A percentile compares a stretch with the other conserved stretches of the same genome.
These are phyloP conservation scores for Drosophila takahashii DNA, from an alignment of 1,140 invertebrate genomes.

Conservation along the genomic window DNA sequence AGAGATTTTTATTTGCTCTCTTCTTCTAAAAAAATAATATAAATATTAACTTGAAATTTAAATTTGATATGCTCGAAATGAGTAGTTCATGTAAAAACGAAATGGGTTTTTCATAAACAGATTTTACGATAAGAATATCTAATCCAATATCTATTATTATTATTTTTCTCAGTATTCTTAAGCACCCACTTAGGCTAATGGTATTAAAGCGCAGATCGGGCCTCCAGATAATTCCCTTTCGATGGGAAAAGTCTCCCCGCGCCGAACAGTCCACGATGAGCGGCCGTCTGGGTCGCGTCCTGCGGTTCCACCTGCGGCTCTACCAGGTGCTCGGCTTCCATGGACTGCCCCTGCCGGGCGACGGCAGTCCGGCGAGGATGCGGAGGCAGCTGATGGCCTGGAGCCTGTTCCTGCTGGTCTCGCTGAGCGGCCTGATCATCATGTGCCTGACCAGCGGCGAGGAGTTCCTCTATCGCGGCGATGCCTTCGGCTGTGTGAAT, in stretches of 20 bases:
- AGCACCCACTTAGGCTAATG: constrained; percentile 28
- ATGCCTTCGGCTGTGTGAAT: constrained; percentile 63
- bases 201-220: not conserved
- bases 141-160: no score
- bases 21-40: no score
- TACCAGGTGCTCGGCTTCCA: constrained; percentile 69
- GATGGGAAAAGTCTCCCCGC: no score
- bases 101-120: no score
- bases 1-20: no score
- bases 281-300: constrained; percentile 37
- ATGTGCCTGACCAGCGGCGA: constrained; percentile 39
- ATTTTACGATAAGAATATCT: no score
- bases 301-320: constrained; percentile 61
- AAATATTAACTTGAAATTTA: no score
- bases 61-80: no score
- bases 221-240: not conserved
- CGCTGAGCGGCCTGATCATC: constrained; percentile 17
- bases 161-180: not conserved
- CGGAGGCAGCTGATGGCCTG: constrained; percentile 22
- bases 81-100: no score
- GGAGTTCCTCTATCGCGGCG: constrained; percentile 53
- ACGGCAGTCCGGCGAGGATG: not conserved
- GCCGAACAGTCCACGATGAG: constrained; percentile 48
- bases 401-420: constrained; percentile 30
- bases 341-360: constrained; percentile 38